A percentile compares a stretch with the other conserved stretches of the same genome.
These are phyloP conservation scores for Dysidea cf. avara DNA, from an alignment of 37 sponge, comb jelly and placozoan species.

Conservation along the genomic window DNA sequence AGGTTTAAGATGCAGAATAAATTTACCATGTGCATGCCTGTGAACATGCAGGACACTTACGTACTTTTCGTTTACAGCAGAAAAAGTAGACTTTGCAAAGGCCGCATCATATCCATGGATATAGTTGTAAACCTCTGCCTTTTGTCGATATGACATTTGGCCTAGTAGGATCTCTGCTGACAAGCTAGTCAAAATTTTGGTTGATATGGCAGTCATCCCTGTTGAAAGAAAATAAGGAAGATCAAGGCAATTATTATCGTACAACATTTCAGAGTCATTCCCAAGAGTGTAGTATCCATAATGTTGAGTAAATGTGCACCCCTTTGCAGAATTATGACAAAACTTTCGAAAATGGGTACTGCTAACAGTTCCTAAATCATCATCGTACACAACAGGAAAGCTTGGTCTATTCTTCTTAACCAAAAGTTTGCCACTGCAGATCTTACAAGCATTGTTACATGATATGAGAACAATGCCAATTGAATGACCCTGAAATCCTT, in stretches of 20 bases:
- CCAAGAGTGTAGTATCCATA: conserved; percentile 29
- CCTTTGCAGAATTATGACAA: neutral
- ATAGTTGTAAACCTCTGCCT: conserved; percentile 33
- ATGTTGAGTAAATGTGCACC: conserved; percentile 20
- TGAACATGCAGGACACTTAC: too few species aligned
- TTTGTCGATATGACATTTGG: conserved; percentile 34
- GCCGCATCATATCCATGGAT: neutral
- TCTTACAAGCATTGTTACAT: neutral
- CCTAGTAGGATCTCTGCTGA: conserved; percentile 37
- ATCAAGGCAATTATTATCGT: conserved; percentile 19
- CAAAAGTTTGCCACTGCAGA: conserved; percentile 1
- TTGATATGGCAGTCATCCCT: conserved; percentile 19
- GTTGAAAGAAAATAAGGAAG: neutral
- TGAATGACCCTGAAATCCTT: too few species aligned
- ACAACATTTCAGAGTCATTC: neutral
- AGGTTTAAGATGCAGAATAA: too few species aligned
- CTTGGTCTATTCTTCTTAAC: conserved; percentile 20
- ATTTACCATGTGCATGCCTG: too few species aligned
- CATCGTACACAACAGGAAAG: conserved; percentile 25
- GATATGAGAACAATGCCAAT: conserved; percentile 17
- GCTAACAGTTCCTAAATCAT: conserved; percentile 16
- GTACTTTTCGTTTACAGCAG: too few species aligned
- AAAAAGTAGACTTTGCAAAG: too few species aligned
- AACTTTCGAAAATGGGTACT: conserved; percentile 39
- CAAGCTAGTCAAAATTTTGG: neutral